These are phyloP conservation scores for Neofelis nebulosa DNA, from an alignment of 2,113 vertebrate species.

Conservation along the genomic window DNA sequence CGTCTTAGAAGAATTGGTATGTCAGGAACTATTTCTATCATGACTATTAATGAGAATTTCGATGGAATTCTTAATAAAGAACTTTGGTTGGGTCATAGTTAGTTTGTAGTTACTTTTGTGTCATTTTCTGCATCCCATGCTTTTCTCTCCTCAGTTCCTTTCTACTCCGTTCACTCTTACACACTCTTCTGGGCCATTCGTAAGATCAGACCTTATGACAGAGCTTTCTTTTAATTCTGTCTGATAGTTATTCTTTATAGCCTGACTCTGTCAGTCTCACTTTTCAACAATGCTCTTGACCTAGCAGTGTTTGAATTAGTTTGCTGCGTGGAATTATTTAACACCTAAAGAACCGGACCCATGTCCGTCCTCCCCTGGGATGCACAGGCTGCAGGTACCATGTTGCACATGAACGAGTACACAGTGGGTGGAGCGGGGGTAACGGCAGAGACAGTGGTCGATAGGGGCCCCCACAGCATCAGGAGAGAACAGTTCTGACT, in stretches of 20 bases:
- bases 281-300: background rate
- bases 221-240: background rate
- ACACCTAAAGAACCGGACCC: background rate
- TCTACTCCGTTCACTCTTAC: background rate
- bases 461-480: accelerated
- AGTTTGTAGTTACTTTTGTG: background rate
- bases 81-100: background rate
- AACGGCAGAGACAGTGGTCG: background rate
- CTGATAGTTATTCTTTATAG: background rate
- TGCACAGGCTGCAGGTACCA: background rate
- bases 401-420: background rate
- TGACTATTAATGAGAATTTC: background rate
- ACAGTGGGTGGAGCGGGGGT: background rate
- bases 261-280: background rate
- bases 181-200: background rate
- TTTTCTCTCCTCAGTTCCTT: background rate
- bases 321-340: background rate
- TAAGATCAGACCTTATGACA: background rate
- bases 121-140: background rate
- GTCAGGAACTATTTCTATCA: background rate
- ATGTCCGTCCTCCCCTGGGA: background rate
- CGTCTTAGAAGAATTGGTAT: background rate
- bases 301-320: background rate
- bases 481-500: background rate
- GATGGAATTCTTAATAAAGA: background rate